These are phyloP conservation scores for Yasuhikotakia modesta DNA, from an alignment of 2,797 vertebrate species.

Conservation along the genomic window DNA sequence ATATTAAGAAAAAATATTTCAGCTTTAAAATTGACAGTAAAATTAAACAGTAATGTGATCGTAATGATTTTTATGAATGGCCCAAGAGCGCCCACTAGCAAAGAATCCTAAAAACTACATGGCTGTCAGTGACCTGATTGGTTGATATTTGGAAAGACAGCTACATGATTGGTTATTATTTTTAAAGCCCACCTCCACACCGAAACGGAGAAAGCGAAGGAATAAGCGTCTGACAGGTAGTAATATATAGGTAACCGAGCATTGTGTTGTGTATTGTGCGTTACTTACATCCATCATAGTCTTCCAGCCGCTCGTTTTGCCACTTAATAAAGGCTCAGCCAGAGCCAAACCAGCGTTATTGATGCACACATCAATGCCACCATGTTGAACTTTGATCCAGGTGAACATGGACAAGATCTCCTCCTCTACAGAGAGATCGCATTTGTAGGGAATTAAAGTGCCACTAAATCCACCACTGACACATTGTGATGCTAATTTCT, in stretches of 20 bases:
- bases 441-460: constrained; percentile 84
- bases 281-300: constrained; percentile 86
- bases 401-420: constrained; percentile 90
- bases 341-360: constrained; percentile 87
- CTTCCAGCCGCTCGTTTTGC: constrained; percentile 82
- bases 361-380: constrained; percentile 88
- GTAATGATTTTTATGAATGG: not conserved
- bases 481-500: constrained; percentile 86
- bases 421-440: constrained; percentile 84
- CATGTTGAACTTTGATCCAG: constrained; percentile 79
- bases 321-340: constrained; percentile 78
- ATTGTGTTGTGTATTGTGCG: not conserved
- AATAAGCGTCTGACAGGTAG: too few species aligned
- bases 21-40: too few species aligned
- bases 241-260: too few species aligned
- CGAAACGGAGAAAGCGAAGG: too few species aligned
- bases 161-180: too few species aligned
- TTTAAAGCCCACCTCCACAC: too few species aligned
- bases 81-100: not conserved
- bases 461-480: constrained; percentile 78
- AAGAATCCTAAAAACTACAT: not conserved
- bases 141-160: too few species aligned
- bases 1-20: too few species aligned
- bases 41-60: too few species aligned
- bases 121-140: not conserved